Conservation (phyloP, 2,888 invertebrate species). For the Pammene fasciana region DNA sequence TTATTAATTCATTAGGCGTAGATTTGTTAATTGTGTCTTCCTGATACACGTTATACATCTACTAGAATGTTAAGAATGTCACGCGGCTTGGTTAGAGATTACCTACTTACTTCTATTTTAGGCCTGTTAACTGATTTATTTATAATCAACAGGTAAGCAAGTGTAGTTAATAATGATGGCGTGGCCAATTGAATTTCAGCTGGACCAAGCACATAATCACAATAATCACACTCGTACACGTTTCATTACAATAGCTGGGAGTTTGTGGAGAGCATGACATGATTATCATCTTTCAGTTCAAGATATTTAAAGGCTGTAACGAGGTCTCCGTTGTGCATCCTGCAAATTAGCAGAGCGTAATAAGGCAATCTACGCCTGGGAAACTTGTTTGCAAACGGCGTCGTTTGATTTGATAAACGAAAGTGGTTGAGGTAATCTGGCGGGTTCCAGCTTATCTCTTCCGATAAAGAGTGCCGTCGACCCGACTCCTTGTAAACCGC, state of each 20-base stretch:
- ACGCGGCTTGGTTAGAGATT: background rate
- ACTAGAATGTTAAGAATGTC: background rate
- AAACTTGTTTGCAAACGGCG: constrained; percentile 34
- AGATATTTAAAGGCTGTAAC: background rate
- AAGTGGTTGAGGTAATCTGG: constrained; percentile 37
- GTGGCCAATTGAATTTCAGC: no score
- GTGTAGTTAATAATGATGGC: no score
- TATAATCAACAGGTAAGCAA: no score
- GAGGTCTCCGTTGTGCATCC: constrained; percentile 8
- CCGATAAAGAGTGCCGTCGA: constrained; percentile 21
- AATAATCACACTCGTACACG: no score
- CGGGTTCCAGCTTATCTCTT: constrained; percentile 34
- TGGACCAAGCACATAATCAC: no score
- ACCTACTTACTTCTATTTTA: no score
- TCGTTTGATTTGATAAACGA: constrained; percentile 40
- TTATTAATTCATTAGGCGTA: constrained; percentile 35
- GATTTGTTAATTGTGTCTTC: constrained; percentile 2
- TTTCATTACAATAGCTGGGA: no score
- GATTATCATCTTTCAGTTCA: background rate
- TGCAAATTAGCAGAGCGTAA: constrained; percentile 14
- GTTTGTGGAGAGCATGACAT: background rate
- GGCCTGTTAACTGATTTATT: no score
- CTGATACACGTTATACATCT: background rate
- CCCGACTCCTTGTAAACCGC: constrained; percentile 3
- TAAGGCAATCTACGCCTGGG: constrained; percentile 23